These are phyloP conservation scores for Gymnobelideus leadbeateri DNA, from an alignment of 2,113 vertebrate genomes.

Conservation along the genomic window DNA sequence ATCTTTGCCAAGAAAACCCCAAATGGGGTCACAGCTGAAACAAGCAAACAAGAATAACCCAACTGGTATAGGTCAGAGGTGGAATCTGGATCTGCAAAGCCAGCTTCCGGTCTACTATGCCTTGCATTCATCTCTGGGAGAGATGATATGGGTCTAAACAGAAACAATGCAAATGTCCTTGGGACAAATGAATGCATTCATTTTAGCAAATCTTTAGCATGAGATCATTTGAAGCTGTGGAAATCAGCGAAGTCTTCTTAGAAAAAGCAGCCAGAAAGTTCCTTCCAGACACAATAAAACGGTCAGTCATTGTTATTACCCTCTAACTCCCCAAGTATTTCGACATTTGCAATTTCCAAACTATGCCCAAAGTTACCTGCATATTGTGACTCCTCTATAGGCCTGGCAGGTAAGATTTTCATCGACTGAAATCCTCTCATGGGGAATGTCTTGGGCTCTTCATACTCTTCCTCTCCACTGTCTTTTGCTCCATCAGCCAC, in stretches of 20 bases:
- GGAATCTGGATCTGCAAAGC: not conserved
- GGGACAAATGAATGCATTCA: not conserved
- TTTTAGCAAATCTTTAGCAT: not conserved
- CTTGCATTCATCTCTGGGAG: not conserved
- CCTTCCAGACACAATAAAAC: not conserved
- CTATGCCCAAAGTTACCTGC: conserved; percentile 77
- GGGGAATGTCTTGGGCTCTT: conserved; percentile 67
- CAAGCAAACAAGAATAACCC: too few species aligned
- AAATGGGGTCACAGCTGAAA: not conserved
- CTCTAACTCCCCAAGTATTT: not conserved
- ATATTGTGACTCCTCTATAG: conserved; percentile 82
- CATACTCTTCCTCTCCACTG: conserved; percentile 63
- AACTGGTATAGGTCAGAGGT: not conserved
- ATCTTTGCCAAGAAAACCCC: not conserved
- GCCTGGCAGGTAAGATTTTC: conserved; percentile 81
- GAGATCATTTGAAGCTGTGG: not conserved
- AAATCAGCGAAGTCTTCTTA: not conserved
- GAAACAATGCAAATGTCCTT: not conserved
- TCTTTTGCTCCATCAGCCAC: not conserved
- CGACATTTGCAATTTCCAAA: not conserved
- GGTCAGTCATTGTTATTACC: not conserved
- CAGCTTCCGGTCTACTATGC: not conserved
- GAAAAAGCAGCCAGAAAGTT: not conserved
- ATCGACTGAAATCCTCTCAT: conserved; percentile 39
- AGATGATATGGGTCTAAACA: not conserved